Base-by-base conservation (phyloP, 2,888 invertebrate genomes). In the Sesamia inferens region DNA sequence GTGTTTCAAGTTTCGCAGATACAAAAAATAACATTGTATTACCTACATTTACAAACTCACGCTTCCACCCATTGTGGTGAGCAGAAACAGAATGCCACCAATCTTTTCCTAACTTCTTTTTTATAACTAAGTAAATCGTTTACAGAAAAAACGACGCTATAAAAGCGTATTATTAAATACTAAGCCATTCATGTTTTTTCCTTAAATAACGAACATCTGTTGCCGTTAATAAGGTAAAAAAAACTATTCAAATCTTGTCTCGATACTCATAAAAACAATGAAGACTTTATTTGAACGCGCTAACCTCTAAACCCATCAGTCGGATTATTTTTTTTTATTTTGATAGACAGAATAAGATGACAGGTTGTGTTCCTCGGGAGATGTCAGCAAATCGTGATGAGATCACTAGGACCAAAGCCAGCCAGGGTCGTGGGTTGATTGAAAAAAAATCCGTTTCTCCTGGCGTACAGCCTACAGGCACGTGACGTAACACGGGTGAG, bases 151-250 rank as follows among this genome's bases (percentile, higher is more conserved):
- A n/a, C 14, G 10, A 31, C n/a, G 14, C 11, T 14, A 31, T 3
- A 54, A 65, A 22, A 31, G 31, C 2, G 31, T 48, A 64, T 4
- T 54, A 51, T 63, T 16, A 64, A 64, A 64, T 24, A 44, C 16
- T 44, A 54, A n/a, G 57, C 31, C 65, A 58, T 71, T 79, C 62
- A 58, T 24, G n/a, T 63, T 73, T 63, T 63, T 76, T 74, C 10
- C 16, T 8, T 16, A 61, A 74, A 74, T 63, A 77, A 81, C 77
- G 75, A 66, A 74, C 76, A 78, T 78, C 71, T 78, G 79, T 55
- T 48, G 24, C 39, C 16, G 19, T 39, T 13, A 24, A 54, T 5
- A 6, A 19, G 31, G 3, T 2, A 47, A 62, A 47, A 51, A 58
- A 47, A 66, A 72, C 24, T 42, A 58, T 39, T 55, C 8, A 47